Base-by-base conservation (phyloP, 2,888 invertebrate species). In the Leucoma salicis region DNA sequence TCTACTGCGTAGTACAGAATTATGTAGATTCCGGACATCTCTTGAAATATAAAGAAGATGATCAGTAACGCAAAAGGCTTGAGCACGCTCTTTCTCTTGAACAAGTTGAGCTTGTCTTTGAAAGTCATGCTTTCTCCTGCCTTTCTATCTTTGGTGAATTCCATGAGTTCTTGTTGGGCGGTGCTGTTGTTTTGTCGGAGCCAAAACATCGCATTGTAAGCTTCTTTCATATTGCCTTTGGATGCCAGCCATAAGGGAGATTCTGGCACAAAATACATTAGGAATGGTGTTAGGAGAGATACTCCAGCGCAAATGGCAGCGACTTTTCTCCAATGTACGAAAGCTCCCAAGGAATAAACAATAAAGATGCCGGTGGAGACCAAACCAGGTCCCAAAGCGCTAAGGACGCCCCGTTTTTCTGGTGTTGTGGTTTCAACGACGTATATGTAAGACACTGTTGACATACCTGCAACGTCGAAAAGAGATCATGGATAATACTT, bases 281-380 rank as follows among this genome's bases (percentile, higher is more conserved):
- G 76, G 53, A 91, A 81, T 2, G 92, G 86, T 2, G 92, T 92
- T 27, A 92, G 76, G 0, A 92, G 63, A 0, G 91, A 91, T 33
- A 92, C 86, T 31, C 90, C 90, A 0, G 93, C 91, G 66, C 93
- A 93, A 25, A 93, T 88, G 1, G 92, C 91, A 0, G 94, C 93
- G 0, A 93, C 91, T 40, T 89, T 90, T 46, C 93, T 87, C 94
- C 94, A 95, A 42, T 92, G 90, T 6, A 93, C 77, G 62, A 93
- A 86, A 8, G 93, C 92, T 14, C 94, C 94, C 7, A 94, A 66
- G 0, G 91, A 91, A 77, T 94, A 94, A 2, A 94, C 92, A 36
- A 94, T 78, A 44, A 95, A 91, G 43, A 95, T 94, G 0, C 94
- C 94, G 1, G 94, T 90, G 0, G 94, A 94, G 14, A 94, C 94